These are phyloP conservation scores for Lordiphosa clarofinis DNA, from an alignment of 1,140 invertebrate species.

Conservation along the genomic window DNA sequence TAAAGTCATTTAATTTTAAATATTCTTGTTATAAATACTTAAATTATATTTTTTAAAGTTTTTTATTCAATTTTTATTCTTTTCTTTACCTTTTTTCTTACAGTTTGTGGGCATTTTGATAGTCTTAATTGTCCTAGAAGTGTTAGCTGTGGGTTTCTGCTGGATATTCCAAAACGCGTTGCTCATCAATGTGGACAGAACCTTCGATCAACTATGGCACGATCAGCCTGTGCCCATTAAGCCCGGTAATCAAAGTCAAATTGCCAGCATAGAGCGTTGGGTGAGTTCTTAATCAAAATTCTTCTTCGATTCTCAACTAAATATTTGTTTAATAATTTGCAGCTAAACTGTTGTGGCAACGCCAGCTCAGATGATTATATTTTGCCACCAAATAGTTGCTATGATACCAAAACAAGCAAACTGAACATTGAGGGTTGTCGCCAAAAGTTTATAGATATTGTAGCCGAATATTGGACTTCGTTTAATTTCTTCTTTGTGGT, in stretches of 20 bases:
- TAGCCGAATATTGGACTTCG: slow-evolving; percentile 54
- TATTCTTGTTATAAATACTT: too few species aligned
- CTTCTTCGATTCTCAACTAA: too few species aligned
- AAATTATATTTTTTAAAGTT: too few species aligned
- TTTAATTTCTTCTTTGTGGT: slow-evolving; percentile 58
- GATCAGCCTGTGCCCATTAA: slow-evolving; percentile 65
- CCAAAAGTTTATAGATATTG: slow-evolving; percentile 66
- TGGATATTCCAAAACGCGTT: slow-evolving; percentile 67
- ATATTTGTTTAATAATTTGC: neutral
- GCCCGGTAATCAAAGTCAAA: slow-evolving; percentile 68
- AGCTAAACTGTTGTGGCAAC: slow-evolving; percentile 85
- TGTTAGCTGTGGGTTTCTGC: slow-evolving; percentile 55
- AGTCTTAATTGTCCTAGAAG: slow-evolving; percentile 49
- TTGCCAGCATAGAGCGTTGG: slow-evolving; percentile 66
- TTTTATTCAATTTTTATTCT: neutral
- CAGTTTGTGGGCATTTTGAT: slow-evolving; percentile 59
- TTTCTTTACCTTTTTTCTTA: neutral
- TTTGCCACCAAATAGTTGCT: slow-evolving; percentile 78
- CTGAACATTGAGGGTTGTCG: slow-evolving; percentile 77
- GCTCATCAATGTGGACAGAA: slow-evolving; percentile 67
- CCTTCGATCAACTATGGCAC: slow-evolving; percentile 65
- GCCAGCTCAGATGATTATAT: slow-evolving; percentile 80
- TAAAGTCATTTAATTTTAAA: too few species aligned
- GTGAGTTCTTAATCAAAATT: slow-evolving; percentile 61
- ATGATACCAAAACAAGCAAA: slow-evolving; percentile 51